Evolutionary conservation across 2,888 invertebrate genomes (phyloP).

Genomic region (Nineta flava): DNA sequence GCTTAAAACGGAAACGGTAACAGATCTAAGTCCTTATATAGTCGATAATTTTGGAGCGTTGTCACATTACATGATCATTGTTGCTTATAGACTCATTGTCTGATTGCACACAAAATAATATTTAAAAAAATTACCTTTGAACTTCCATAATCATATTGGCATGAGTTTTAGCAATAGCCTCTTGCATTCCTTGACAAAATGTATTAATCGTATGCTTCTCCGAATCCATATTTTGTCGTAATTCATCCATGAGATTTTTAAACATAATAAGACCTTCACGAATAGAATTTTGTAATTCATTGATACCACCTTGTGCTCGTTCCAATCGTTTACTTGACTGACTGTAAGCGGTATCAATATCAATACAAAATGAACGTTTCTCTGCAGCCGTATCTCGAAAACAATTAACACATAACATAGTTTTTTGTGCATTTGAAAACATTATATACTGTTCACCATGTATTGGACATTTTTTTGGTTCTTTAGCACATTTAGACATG

Average conservation of each 20-base stretch:
- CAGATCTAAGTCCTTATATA: no score
- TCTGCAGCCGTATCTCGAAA: slow-evolving; percentile 53
- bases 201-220: slow-evolving; percentile 49
- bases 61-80: no score
- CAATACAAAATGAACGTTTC: slow-evolving; percentile 49
- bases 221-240: slow-evolving; percentile 43
- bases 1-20: no score
- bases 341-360: slow-evolving; percentile 58
- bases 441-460: slow-evolving; percentile 63
- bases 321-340: slow-evolving; percentile 55
- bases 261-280: slow-evolving; percentile 48
- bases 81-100: no score
- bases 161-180: slow-evolving; percentile 49
- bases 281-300: slow-evolving; percentile 38
- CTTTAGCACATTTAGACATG: slow-evolving; percentile 51
- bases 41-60: no score
- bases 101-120: slow-evolving; percentile 22
- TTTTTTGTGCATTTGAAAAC: slow-evolving; percentile 51
- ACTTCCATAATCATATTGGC: slow-evolving; percentile 47
- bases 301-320: slow-evolving; percentile 31
- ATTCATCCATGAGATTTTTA: slow-evolving; percentile 47
- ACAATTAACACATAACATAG: slow-evolving; percentile 59
- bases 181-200: slow-evolving; percentile 47
- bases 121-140: slow-evolving; percentile 41
- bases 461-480: slow-evolving; percentile 46